Percentiles rank a stretch among this genome's conserved stretches.
Evolutionary conservation across 2,888 invertebrate species (phyloP).

Genomic region (Carabus problematicus): DNA sequence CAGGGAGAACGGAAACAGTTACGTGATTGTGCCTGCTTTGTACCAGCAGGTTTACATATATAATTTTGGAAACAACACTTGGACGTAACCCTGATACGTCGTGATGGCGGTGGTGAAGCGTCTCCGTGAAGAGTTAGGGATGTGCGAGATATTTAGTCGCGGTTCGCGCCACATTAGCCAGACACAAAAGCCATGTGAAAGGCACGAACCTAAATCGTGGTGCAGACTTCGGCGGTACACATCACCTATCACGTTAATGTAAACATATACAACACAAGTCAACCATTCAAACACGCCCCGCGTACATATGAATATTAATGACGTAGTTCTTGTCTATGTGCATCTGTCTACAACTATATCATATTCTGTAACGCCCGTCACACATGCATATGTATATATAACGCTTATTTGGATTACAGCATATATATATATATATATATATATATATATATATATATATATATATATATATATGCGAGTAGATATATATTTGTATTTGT

Average conservation of each 20-base stretch:
- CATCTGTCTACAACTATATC: constrained; percentile 6
- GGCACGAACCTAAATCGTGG: constrained; percentile 35
- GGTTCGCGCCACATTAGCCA: constrained; percentile 30
- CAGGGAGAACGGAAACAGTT: too few species aligned
- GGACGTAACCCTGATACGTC: too few species aligned
- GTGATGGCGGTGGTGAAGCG: too few species aligned
- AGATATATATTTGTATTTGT: too few species aligned
- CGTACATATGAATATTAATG: constrained; percentile 39
- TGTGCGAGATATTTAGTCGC: constrained; percentile 17
- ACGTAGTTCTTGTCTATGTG: constrained; percentile 20
- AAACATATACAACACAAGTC: constrained; percentile 37
- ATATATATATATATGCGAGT: not conserved
- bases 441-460: not conserved
- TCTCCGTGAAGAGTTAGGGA: too few species aligned
- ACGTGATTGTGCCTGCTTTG: too few species aligned
- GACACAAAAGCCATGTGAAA: constrained; percentile 35
- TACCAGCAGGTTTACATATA: too few species aligned
- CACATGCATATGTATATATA: not conserved
- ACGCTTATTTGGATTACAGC: not conserved
- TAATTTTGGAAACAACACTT: too few species aligned
- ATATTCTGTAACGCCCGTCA: not conserved
- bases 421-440: not conserved
- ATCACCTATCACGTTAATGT: constrained; percentile 40
- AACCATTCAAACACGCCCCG: constrained; percentile 34
- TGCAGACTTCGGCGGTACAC: constrained; percentile 18